Percentiles rank a stretch among this genome's conserved stretches.
Conservation (phyloP, 2,888 invertebrate species). For the Pycnomerus fuliginosus region DNA sequence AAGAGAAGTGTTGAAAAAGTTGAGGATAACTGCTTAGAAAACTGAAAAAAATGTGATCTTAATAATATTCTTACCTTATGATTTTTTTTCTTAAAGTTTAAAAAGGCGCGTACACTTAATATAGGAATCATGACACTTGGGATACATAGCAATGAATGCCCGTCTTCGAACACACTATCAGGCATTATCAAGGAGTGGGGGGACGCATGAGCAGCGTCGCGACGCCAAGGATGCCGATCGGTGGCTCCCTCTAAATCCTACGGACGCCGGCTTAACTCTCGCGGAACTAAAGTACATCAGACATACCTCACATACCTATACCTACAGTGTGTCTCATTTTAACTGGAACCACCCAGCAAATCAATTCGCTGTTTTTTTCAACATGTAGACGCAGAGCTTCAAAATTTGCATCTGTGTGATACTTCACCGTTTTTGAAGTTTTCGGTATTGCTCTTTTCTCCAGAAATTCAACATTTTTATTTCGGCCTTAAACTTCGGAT, state of each 20-base stretch:
- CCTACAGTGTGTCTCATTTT: too few relatives aligned
- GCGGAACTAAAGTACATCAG: too few relatives aligned
- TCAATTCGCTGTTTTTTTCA: too few relatives aligned
- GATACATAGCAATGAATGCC: constrained; percentile 55
- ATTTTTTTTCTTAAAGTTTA: constrained; percentile 48
- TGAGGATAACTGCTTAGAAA: neutral
- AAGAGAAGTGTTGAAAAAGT: neutral
- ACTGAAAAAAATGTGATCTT: neutral
- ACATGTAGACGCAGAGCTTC: too few relatives aligned
- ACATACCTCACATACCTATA: too few relatives aligned
- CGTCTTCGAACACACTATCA: constrained; percentile 55
- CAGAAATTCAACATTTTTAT: too few relatives aligned
- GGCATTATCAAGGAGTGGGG: constrained; percentile 54
- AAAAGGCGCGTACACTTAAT: constrained; percentile 53
- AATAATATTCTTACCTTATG: constrained; percentile 46
- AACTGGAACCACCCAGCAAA: too few relatives aligned
- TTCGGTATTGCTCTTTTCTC: too few relatives aligned
- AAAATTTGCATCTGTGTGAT: too few relatives aligned
- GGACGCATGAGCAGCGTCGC: constrained; percentile 55
- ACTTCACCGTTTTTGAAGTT: too few relatives aligned
- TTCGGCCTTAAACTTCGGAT: too few relatives aligned
- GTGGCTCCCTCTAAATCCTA: constrained; percentile 49
- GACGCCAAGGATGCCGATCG: constrained; percentile 53
- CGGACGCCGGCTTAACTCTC: constrained; percentile 27
- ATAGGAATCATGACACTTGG: constrained; percentile 55